These are phyloP conservation scores for Alcedo atthis DNA, from an alignment of 2,797 vertebrate genomes.

Conservation along the genomic window DNA sequence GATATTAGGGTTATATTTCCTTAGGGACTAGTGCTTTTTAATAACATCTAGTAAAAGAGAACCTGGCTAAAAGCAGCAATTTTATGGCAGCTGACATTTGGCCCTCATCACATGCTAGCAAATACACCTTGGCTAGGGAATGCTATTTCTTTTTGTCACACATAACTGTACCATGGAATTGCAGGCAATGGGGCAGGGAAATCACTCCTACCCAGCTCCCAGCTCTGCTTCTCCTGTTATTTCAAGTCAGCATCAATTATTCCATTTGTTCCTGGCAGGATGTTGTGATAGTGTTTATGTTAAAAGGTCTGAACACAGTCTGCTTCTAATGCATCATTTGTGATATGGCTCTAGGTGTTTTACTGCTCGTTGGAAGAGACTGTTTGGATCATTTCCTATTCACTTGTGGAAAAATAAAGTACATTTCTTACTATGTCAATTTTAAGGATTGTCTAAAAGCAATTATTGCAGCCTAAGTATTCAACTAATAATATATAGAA, in stretches of 20 bases:
- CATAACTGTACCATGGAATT: neutral
- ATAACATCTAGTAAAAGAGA: neutral
- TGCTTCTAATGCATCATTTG: neutral
- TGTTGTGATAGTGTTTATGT: neutral
- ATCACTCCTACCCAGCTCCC: neutral
- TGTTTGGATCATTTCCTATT: neutral
- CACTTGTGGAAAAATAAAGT: neutral
- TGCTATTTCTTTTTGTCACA: neutral
- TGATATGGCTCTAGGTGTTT: neutral
- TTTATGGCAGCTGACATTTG: neutral
- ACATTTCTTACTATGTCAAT: neutral
- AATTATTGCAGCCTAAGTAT: neutral
- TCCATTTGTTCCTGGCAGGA: neutral
- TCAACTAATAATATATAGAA: neutral
- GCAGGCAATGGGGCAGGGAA: neutral
- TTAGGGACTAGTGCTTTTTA: neutral
- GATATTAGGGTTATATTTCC: neutral
- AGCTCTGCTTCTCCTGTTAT: neutral
- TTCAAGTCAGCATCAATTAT: neutral
- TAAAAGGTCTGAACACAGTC: neutral
- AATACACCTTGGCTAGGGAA: neutral
- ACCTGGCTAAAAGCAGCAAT: neutral
- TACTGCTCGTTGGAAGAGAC: neutral
- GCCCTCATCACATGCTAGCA: rapidly evolving
- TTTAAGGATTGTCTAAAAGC: neutral